phyloP scores from a whole-genome alignment of 2,113 vertebrate species.

The Azemiops feae region DNA sequence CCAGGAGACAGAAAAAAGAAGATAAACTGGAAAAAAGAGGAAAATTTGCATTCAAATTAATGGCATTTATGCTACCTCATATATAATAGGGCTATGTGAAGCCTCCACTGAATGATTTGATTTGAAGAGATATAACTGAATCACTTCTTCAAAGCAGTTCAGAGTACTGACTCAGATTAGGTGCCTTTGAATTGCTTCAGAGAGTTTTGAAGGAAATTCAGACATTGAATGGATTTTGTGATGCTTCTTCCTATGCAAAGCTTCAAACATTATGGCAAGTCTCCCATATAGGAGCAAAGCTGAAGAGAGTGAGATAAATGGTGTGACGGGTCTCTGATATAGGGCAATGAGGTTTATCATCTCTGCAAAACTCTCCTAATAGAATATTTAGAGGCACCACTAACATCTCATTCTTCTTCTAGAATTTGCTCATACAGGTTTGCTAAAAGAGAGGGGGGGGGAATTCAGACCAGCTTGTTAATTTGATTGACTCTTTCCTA shows the following conservation, averaged over 20 bases:
- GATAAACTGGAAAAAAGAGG: not conserved
- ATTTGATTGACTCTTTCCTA: not conserved
- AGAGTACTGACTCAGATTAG: not conserved
- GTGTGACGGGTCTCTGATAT: not conserved
- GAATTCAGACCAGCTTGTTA: not conserved
- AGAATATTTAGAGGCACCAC: not conserved
- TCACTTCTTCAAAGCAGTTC: not conserved
- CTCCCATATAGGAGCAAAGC: not conserved
- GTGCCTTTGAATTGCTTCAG: not conserved
- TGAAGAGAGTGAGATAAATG: not conserved
- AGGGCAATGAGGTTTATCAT: not conserved
- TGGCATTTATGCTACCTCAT: not conserved
- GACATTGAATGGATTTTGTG: not conserved
- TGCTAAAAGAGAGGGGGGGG: not conserved
- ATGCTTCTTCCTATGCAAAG: not conserved
- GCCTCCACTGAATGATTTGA: not conserved
- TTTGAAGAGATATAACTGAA: not conserved
- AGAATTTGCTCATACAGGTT: not conserved
- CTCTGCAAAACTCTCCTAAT: not conserved
- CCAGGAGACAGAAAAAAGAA: not conserved
- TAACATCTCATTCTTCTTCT: not conserved
- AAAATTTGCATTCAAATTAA: not conserved
- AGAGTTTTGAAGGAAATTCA: not conserved
- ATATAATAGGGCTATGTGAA: not conserved
- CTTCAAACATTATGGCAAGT: not conserved